A percentile compares a stretch with the other conserved stretches of the same genome.
Evolutionary conservation across 1,140 invertebrate species (phyloP).

Genomic region (Halictus rubicundus): DNA sequence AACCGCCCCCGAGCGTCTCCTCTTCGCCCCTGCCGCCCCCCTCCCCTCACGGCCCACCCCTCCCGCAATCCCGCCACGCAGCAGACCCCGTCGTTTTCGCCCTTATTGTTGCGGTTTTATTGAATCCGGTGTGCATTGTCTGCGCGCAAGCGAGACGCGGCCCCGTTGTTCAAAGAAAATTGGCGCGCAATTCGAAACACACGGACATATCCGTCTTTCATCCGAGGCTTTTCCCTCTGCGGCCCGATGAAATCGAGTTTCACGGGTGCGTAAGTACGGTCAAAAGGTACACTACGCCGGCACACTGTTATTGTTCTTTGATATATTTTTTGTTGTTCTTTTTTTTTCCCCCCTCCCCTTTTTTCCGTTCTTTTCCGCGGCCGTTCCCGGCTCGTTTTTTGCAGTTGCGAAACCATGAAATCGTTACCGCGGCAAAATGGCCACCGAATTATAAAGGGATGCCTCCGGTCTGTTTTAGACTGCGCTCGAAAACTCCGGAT

Average conservation of each 20-base stretch:
- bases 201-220: conserved; percentile 57
- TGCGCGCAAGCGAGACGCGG: conserved; percentile 69
- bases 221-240: conserved; percentile 14
- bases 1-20: conserved; percentile 55
- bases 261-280: conserved; percentile 56
- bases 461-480: not conserved
- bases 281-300: conserved; percentile 42
- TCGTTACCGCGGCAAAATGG: conserved; percentile 25
- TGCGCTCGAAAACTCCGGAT: not conserved
- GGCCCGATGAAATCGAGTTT: conserved; percentile 54
- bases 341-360: too few species aligned
- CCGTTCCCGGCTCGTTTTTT: not conserved
- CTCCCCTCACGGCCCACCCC: conserved; percentile 17
- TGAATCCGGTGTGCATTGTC: conserved; percentile 78
- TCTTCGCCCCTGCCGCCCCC: not conserved
- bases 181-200: conserved; percentile 68
- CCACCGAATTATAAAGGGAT: not conserved
- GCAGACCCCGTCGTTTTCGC: conserved; percentile 64
- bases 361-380: not conserved
- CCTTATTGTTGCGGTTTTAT: conserved; percentile 80
- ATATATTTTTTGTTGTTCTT: too few species aligned
- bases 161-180: conserved; percentile 75
- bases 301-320: not conserved
- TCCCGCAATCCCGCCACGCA: conserved; percentile 12
- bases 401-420: conserved; percentile 14